Percentiles rank a stretch among this genome's conserved stretches.
These are phyloP conservation scores for Caenorhabditis angaria DNA, from an alignment of 2,888 invertebrate genomes.

Conservation along the genomic window DNA sequence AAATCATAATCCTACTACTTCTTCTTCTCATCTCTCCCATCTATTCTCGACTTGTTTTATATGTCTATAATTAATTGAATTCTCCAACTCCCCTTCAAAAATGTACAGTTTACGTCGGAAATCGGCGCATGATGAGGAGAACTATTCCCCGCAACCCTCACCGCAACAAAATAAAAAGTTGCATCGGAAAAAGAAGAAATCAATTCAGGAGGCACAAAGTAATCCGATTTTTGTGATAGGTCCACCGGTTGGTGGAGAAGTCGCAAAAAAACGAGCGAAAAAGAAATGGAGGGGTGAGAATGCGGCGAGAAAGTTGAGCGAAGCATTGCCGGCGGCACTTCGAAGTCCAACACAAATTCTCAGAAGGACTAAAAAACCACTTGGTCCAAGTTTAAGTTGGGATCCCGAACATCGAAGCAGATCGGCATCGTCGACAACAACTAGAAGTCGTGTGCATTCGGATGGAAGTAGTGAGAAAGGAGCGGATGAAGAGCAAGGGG, in stretches of 20 bases:
- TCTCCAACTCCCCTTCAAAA: neutral
- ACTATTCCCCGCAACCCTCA: slow-evolving; percentile 25
- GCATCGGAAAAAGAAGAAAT: slow-evolving; percentile 46
- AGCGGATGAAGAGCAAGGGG: slow-evolving; percentile 30
- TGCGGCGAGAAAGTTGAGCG: slow-evolving; percentile 49
- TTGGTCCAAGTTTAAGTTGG: slow-evolving; percentile 68
- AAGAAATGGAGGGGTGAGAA: slow-evolving; percentile 43
- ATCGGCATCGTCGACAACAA: slow-evolving; percentile 26
- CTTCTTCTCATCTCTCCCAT: neutral
- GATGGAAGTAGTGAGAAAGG: slow-evolving; percentile 47
- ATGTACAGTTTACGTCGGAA: neutral
- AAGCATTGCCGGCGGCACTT: slow-evolving; percentile 55
- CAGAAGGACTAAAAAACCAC: slow-evolving; percentile 55
- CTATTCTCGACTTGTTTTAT: neutral
- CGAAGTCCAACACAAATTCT: slow-evolving; percentile 55
- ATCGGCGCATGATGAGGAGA: slow-evolving; percentile 13
- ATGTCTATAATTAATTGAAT: neutral
- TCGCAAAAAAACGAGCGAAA: slow-evolving; percentile 39
- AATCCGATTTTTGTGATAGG: slow-evolving; percentile 41
- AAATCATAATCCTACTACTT: slow-evolving; percentile 2
- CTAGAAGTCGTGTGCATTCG: slow-evolving; percentile 49
- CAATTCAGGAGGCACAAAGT: slow-evolving; percentile 34
- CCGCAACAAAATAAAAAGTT: slow-evolving; percentile 12
- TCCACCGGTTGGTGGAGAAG: slow-evolving; percentile 39
- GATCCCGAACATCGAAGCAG: slow-evolving; percentile 63